A percentile compares a stretch with the other conserved stretches of the same genome.
Conservation (phyloP, 2,888 invertebrate species). For the Spilosoma lubricipeda region DNA sequence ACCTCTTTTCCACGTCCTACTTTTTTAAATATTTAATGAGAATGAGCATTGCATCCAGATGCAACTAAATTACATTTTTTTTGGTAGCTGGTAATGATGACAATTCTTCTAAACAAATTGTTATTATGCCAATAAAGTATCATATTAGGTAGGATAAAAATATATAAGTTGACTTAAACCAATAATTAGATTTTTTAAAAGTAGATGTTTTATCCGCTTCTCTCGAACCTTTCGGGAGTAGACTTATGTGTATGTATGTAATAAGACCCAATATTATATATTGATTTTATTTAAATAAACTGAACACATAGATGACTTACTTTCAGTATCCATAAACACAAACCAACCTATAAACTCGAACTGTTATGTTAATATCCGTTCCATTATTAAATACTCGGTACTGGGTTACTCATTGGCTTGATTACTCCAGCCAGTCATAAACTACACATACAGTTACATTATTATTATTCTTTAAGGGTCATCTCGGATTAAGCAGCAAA, state of each 20-base stretch:
- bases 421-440: conserved; percentile 8
- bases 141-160: not conserved
- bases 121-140: not conserved
- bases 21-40: not conserved
- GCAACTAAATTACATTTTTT: not conserved
- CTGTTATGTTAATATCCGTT: conserved; percentile 21
- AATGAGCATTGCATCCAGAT: not conserved
- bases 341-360: conserved; percentile 13
- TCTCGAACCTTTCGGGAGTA: too few relatives aligned
- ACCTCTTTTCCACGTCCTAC: conserved; percentile 11
- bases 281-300: not conserved
- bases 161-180: not conserved
- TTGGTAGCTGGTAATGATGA: not conserved
- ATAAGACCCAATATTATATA: not conserved
- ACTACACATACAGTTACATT: not conserved
- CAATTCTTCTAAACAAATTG: not conserved
- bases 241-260: too few relatives aligned
- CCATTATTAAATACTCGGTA: conserved; percentile 5
- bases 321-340: conserved; percentile 9
- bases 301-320: conserved; percentile 11
- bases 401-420: conserved; percentile 21
- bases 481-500: not conserved
- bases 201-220: too few relatives aligned
- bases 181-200: too few relatives aligned
- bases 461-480: not conserved